These are phyloP conservation scores for Micromussa lordhowensis DNA, from an alignment of 92 coral and sea anemone species.

Conservation along the genomic window DNA sequence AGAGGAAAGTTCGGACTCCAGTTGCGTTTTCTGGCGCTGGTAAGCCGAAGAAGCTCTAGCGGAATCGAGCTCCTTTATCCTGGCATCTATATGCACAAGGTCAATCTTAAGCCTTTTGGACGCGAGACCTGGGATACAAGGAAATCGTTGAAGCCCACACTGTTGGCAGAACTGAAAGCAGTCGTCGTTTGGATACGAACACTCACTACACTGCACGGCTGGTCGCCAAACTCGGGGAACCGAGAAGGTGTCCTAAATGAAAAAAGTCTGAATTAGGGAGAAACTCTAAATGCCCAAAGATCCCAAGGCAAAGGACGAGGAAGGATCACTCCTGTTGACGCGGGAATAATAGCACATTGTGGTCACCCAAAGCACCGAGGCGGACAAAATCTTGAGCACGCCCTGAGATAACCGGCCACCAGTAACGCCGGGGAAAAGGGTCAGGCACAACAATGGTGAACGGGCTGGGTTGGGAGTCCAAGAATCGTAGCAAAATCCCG, in stretches of 20 bases:
- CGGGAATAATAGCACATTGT: slow-evolving; percentile 44
- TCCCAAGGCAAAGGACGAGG: slow-evolving; percentile 37
- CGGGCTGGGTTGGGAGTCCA: slow-evolving; percentile 12
- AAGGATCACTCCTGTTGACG: slow-evolving; percentile 30
- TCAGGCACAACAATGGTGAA: slow-evolving; percentile 58
- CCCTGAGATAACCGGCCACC: slow-evolving; percentile 64
- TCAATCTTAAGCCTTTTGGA: slow-evolving; percentile 34
- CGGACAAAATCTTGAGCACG: slow-evolving; percentile 47
- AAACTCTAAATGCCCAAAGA: slow-evolving; percentile 52
- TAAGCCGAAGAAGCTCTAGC: slow-evolving; percentile 37
- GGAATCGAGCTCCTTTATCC: slow-evolving; percentile 48
- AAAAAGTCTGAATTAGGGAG: slow-evolving; percentile 5
- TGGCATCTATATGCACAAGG: slow-evolving; percentile 38
- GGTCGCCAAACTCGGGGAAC: slow-evolving; percentile 63
- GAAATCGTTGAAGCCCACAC: slow-evolving; percentile 34
- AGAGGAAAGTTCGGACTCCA: slow-evolving; percentile 45
- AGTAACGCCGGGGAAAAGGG: too few species aligned
- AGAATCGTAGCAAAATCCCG: too few species aligned
- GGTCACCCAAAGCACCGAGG: slow-evolving; percentile 39
- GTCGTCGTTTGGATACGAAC: slow-evolving; percentile 64
- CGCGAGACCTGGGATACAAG: neutral
- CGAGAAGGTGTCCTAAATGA: slow-evolving; percentile 7
- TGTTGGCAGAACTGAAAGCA: slow-evolving; percentile 62
- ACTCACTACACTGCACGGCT: slow-evolving; percentile 34
- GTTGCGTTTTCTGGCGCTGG: slow-evolving; percentile 50